phyloP scores from a whole-genome alignment of 2,797 vertebrate species.

The Coendou prehensilis region DNA sequence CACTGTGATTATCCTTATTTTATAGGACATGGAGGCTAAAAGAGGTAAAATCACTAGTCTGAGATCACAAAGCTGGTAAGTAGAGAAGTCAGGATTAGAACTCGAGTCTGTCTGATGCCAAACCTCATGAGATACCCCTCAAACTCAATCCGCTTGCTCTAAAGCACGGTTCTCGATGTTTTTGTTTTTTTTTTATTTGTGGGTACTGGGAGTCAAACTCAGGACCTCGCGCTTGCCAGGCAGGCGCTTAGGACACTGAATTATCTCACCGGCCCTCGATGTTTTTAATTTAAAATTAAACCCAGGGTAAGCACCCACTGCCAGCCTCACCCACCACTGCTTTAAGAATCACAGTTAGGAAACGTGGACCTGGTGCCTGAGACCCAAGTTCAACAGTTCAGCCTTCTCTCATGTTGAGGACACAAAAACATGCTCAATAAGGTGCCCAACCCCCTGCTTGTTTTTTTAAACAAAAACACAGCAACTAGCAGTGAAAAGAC shows the following conservation, averaged over 20 bases:
- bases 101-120: not conserved
- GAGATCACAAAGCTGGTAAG: not conserved
- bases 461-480: constrained; percentile 59
- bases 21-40: not conserved
- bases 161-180: not conserved
- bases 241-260: no score
- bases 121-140: not conserved
- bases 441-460: not conserved
- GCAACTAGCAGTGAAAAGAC: constrained; percentile 69
- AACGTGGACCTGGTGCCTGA: not conserved
- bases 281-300: not conserved
- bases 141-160: not conserved
- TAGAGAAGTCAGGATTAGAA: not conserved
- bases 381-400: constrained; percentile 66
- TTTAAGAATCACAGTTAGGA: not conserved
- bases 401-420: constrained; percentile 40
- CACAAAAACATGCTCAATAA: constrained; percentile 58
- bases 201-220: no score
- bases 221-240: no score
- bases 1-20: not conserved
- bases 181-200: not conserved
- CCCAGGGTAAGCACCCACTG: no score
- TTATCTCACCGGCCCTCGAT: not conserved
- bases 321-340: not conserved
- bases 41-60: not conserved